phyloP scores from a whole-genome alignment of 2,888 invertebrate species.

The Oegoconia quadripuncta region DNA sequence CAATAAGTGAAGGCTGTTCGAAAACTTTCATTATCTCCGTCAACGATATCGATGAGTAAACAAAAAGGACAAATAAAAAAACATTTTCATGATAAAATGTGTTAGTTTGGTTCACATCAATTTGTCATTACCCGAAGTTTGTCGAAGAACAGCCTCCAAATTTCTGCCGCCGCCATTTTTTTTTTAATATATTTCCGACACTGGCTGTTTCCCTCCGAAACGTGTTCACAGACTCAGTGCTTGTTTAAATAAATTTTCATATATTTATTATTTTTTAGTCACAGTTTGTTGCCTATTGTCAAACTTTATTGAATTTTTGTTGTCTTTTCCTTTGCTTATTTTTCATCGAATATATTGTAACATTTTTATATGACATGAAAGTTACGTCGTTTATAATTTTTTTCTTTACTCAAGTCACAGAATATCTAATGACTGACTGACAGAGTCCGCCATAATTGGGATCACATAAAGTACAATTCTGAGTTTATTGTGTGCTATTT shows the following conservation, averaged over 20 bases:
- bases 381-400: no score
- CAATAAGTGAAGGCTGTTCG: slow-evolving; percentile 82
- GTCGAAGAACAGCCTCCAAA: slow-evolving; percentile 80
- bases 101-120: slow-evolving; percentile 50
- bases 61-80: slow-evolving; percentile 55
- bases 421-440: no score
- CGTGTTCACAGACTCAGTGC: slow-evolving; percentile 84
- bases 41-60: slow-evolving; percentile 53
- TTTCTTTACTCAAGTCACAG: no score
- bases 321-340: no score
- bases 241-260: slow-evolving; percentile 64
- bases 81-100: slow-evolving; percentile 51
- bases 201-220: slow-evolving; percentile 59
- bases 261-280: no score
- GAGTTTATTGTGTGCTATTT: no score
- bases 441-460: no score
- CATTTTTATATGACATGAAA: no score
- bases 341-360: no score
- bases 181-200: slow-evolving; percentile 30
- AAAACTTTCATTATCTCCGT: slow-evolving; percentile 76
- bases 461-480: no score
- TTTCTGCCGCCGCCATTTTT: slow-evolving; percentile 77
- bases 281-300: no score
- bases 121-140: slow-evolving; percentile 55
- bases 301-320: no score